A percentile compares a stretch with the other conserved stretches of the same genome.
Evolutionary conservation across 2,888 invertebrate genomes (phyloP).

Genomic region (Drosophila mettleri): DNA sequence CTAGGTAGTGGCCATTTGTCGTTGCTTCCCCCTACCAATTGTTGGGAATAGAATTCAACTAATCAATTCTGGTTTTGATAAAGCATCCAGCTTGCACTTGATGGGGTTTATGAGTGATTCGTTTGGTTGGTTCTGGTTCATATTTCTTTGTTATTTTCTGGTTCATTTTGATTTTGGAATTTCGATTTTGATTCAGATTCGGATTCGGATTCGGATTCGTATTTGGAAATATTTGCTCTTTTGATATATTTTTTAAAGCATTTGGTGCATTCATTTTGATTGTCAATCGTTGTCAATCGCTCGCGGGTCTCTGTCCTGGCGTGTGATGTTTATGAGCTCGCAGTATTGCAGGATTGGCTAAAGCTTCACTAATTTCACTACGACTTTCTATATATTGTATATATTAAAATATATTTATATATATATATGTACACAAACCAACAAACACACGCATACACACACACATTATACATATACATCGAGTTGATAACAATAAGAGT

Average conservation of each 20-base stretch:
- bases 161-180: conserved; percentile 15
- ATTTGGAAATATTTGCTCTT: conserved; percentile 1
- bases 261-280: conserved; percentile 35
- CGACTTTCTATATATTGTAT: conserved; percentile 82
- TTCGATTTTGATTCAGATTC: conserved; percentile 21
- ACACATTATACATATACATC: conserved; percentile 31
- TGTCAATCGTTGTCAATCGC: conserved; percentile 57
- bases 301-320: conserved; percentile 63
- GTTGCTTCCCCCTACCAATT: conserved; percentile 86
- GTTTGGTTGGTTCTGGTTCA: conserved; percentile 21
- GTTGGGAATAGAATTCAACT: conserved; percentile 86
- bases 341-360: conserved; percentile 84
- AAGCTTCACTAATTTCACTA: conserved; percentile 85
- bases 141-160: background rate
- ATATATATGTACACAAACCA: conserved; percentile 23
- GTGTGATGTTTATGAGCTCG: conserved; percentile 81
- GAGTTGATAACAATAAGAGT: conserved; percentile 22
- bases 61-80: conserved; percentile 84
- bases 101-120: conserved; percentile 47
- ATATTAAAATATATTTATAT: conserved; percentile 14
- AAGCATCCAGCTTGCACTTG: conserved; percentile 73
- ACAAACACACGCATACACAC: conserved; percentile 19
- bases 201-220: conserved; percentile 2
- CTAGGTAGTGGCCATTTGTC: conserved; percentile 86
- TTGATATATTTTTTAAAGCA: conserved; percentile 38